phyloP scores from a whole-genome alignment of 2,888 invertebrate species.

The Tinea pellionella region DNA sequence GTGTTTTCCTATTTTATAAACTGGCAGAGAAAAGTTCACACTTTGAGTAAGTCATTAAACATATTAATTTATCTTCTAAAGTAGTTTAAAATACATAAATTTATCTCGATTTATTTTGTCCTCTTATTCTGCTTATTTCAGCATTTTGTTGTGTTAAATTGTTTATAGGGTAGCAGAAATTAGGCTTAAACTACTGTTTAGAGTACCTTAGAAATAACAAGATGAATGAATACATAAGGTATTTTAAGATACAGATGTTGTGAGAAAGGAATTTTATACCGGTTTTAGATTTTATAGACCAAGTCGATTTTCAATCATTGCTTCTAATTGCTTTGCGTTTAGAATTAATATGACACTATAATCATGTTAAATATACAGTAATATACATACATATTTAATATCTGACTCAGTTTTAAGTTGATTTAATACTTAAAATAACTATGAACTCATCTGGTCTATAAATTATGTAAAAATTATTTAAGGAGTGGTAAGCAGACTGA shows the following conservation, averaged over 20 bases:
- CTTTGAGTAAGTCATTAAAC: neutral
- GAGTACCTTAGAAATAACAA: neutral
- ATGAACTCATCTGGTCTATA: too few species aligned
- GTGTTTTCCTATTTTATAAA: neutral
- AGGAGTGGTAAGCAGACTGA: too few species aligned
- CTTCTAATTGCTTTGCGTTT: neutral
- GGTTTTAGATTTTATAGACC: neutral
- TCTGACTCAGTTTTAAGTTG: neutral
- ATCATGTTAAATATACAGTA: neutral
- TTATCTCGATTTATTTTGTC: neutral
- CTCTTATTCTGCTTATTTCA: neutral
- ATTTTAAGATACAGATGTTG: neutral
- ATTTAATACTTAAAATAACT: too few species aligned
- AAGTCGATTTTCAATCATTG: neutral
- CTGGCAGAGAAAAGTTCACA: neutral
- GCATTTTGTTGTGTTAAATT: slow-evolving; percentile 14
- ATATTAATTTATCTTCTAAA: neutral
- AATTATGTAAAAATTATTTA: too few species aligned
- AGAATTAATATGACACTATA: neutral
- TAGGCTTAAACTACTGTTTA: neutral
- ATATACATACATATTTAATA: neutral
- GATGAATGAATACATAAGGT: neutral
- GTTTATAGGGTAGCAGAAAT: neutral
- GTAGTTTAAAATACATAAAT: neutral
- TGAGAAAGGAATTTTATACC: neutral